Conservation (phyloP, 2,797 vertebrate genomes). For the Gymnothorax reevesii region DNA sequence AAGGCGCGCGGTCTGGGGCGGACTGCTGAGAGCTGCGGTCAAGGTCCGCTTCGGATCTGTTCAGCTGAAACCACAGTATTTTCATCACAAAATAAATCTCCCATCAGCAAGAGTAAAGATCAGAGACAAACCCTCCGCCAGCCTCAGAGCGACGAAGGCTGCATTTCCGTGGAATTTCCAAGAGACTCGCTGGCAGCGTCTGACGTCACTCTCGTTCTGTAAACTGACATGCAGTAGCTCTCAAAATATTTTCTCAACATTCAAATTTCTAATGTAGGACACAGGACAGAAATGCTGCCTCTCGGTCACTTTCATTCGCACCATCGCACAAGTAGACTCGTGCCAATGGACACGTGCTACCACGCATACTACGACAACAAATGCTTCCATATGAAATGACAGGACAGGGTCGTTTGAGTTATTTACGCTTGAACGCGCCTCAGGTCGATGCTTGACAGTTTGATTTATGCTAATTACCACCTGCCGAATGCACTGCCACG, state of each 20-base stretch:
- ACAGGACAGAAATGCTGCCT: conserved; percentile 72
- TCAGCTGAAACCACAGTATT: not conserved
- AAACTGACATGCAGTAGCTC: not conserved
- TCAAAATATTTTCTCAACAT: conserved; percentile 54
- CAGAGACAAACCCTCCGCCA: not conserved
- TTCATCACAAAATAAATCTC: not conserved
- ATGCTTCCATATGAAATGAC: conserved; percentile 45
- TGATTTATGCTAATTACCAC: conserved; percentile 27
- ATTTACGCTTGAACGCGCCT: conserved; percentile 44
- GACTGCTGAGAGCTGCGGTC: not conserved
- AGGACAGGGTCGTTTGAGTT: conserved; percentile 45
- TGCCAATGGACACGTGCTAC: conserved; percentile 25
- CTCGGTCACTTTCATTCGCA: conserved; percentile 52
- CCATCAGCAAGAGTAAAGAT: not conserved
- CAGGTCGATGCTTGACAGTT: conserved; percentile 33
- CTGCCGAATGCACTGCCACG: not conserved
- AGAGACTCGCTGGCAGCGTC: conserved; percentile 10
- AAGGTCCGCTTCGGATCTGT: not conserved
- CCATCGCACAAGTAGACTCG: conserved; percentile 41
- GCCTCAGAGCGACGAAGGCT: not conserved
- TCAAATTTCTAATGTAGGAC: conserved; percentile 64
- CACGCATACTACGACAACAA: conserved; percentile 14
- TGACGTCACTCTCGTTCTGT: not conserved
- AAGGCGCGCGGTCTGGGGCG: not conserved
- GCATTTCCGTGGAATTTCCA: not conserved